Evolutionary conservation across 1,140 invertebrate species (phyloP).

Genomic region (Leptinotarsa lineolata): DNA sequence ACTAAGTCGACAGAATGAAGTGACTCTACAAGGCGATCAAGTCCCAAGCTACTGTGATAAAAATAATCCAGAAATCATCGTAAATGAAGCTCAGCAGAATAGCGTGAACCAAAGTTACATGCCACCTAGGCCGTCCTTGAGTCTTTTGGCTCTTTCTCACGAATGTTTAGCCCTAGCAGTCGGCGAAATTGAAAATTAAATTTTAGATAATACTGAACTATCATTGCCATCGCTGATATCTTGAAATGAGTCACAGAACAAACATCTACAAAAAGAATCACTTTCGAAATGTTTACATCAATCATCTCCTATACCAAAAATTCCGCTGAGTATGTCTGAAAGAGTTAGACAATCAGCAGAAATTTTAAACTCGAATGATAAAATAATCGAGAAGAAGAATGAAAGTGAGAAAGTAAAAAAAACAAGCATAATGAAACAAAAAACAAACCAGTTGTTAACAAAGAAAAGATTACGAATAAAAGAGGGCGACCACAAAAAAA

Average conservation of each 20-base stretch:
- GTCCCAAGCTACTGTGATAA: constrained; percentile 2
- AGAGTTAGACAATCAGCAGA: constrained; percentile 17
- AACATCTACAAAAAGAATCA: constrained; percentile 10
- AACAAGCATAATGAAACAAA: not conserved
- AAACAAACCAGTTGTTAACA: no score
- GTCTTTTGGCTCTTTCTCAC: not conserved
- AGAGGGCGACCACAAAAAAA: no score
- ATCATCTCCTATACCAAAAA: constrained; percentile 16
- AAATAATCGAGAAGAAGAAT: constrained; percentile 15
- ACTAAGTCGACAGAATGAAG: not conserved
- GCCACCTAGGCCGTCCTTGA: not conserved
- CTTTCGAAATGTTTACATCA: not conserved
- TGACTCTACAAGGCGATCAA: not conserved
- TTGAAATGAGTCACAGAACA: not conserved
- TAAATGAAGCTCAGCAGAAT: not conserved
- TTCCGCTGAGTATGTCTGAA: constrained; percentile 13
- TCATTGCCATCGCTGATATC: not conserved
- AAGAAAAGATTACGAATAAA: no score
- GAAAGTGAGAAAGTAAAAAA: constrained; percentile 26
- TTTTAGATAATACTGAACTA: not conserved
- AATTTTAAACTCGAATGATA: constrained; percentile 11
- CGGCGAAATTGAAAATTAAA: not conserved
- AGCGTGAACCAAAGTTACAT: not conserved
- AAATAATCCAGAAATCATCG: not conserved
- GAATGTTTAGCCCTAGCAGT: not conserved